Conservation (phyloP, 2,888 invertebrate genomes). For the Diadromus collaris region DNA sequence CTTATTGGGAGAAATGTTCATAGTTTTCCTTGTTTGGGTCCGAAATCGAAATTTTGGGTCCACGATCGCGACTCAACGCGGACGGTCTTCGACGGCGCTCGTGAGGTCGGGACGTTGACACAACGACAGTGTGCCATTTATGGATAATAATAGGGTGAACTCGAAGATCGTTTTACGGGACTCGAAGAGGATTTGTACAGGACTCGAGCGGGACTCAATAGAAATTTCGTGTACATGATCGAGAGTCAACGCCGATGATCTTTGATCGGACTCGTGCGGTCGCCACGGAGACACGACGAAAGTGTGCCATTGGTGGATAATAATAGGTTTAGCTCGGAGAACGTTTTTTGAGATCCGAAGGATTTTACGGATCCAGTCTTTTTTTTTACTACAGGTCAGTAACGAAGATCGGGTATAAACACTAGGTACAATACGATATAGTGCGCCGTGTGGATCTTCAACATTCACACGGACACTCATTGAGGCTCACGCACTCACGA, state of each 20-base stretch:
- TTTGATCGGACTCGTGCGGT: not conserved
- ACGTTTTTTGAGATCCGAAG: not conserved
- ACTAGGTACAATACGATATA: no score
- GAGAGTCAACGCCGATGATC: not conserved
- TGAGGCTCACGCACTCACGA: no score
- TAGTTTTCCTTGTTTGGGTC: not conserved
- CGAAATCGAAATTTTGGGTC: constrained; percentile 5
- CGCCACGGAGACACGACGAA: not conserved
- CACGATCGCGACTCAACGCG: no score
- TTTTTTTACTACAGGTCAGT: constrained; percentile 10
- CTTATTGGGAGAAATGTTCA: not conserved
- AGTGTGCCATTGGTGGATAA: constrained; percentile 15
- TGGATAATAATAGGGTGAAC: not conserved
- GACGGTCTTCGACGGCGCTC: no score
- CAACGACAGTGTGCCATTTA: constrained; percentile 16
- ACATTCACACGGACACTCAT: no score
- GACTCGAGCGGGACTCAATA: no score
- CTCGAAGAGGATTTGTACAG: not conserved
- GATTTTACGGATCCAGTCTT: not conserved
- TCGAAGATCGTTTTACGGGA: not conserved
- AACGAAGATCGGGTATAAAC: not conserved
- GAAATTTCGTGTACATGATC: no score
- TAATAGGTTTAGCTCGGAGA: not conserved
- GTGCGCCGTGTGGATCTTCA: no score
- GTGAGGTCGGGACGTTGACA: not conserved